Evolutionary conservation across 2,888 invertebrate species (phyloP).

Genomic region (Dolichopus griseipennis): DNA sequence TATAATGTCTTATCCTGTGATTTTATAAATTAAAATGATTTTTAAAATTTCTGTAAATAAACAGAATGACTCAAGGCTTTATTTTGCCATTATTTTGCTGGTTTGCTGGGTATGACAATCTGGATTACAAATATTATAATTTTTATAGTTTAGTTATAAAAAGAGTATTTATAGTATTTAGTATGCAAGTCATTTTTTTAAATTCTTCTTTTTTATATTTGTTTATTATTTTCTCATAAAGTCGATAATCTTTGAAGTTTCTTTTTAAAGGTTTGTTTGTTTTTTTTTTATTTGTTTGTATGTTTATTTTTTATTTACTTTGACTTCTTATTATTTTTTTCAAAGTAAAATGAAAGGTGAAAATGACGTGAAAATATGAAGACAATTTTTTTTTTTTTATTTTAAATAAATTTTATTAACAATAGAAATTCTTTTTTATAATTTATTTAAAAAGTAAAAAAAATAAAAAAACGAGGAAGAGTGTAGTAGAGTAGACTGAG

Average conservation of each 20-base stretch:
- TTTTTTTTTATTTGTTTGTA: neutral
- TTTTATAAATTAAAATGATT: too few relatives aligned
- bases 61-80: too few relatives aligned
- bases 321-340: neutral
- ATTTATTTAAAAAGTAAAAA: neutral
- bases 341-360: neutral
- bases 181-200: neutral
- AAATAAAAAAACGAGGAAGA: too few relatives aligned
- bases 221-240: neutral
- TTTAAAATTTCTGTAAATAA: too few relatives aligned
- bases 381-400: neutral
- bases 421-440: neutral
- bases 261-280: neutral
- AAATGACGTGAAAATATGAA: constrained; percentile 6
- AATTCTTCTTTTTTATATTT: neutral
- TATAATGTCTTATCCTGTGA: too few relatives aligned
- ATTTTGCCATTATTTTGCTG: too few relatives aligned
- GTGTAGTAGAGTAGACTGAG: too few relatives aligned
- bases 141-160: too few relatives aligned
- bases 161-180: neutral
- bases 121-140: too few relatives aligned
- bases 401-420: neutral
- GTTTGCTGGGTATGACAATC: too few relatives aligned
- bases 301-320: neutral
- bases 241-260: neutral